Evolutionary conservation across 2,888 invertebrate genomes (phyloP).

Genomic region (Andricus quercusramuli): DNA sequence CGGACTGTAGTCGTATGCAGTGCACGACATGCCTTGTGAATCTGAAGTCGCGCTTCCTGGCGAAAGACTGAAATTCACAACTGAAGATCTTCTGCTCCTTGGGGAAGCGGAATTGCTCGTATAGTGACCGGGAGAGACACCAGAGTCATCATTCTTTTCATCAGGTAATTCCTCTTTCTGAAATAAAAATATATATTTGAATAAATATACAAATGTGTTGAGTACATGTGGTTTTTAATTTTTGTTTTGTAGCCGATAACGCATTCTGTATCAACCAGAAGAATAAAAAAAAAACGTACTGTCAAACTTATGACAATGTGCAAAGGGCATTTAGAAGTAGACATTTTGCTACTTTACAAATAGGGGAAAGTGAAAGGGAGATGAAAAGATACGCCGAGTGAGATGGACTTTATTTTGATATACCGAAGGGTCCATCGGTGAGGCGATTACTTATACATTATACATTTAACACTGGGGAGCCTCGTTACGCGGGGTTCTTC

Average conservation of each 20-base stretch:
- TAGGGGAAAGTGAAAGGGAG: conserved; percentile 44
- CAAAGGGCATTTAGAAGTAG: conserved; percentile 43
- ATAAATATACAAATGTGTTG: no score
- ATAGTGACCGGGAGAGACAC: conserved; percentile 73
- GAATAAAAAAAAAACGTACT: not conserved
- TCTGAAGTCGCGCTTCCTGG: conserved; percentile 58
- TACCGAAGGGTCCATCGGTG: conserved; percentile 51
- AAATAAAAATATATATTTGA: conserved; percentile 17
- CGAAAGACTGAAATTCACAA: conserved; percentile 61
- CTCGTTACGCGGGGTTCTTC: not conserved
- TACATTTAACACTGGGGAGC: conserved; percentile 20
- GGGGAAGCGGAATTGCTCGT: conserved; percentile 66
- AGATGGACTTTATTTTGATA: conserved; percentile 16
- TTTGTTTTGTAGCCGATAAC: no score
- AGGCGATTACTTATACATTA: conserved; percentile 62
- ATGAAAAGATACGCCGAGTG: conserved; percentile 26
- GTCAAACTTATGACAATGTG: not conserved
- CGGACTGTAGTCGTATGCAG: conserved; percentile 39
- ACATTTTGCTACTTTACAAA: conserved; percentile 61
- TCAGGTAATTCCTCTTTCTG: conserved; percentile 58
- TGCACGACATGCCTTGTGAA: conserved; percentile 6
- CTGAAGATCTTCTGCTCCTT: conserved; percentile 61
- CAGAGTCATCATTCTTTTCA: conserved; percentile 71
- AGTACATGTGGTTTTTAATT: no score
- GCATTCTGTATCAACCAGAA: not conserved